Conservation (phyloP, 2,797 vertebrate species). For the Thalassophryne amazonica region DNA sequence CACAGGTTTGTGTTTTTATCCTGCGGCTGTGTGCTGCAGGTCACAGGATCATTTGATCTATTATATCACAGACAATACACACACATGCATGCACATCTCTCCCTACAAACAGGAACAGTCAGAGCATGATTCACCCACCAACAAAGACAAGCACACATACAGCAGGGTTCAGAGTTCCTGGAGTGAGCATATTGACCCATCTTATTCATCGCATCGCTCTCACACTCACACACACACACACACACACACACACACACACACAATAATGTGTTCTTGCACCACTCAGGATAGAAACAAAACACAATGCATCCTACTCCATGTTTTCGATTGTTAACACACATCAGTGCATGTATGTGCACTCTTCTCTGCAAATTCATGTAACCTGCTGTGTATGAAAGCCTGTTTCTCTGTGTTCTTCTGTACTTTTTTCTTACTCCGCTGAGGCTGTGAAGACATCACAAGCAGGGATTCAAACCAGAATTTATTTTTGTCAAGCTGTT, state of each 20-base stretch:
- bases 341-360: too few species aligned
- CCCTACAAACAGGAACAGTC: slow-evolving; percentile 37
- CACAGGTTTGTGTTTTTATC: slow-evolving; percentile 25
- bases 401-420: too few species aligned
- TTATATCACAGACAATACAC: slow-evolving; percentile 38
- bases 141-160: slow-evolving; percentile 25
- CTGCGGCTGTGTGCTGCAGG: slow-evolving; percentile 27
- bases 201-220: slow-evolving; percentile 29
- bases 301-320: too few species aligned
- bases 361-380: too few species aligned
- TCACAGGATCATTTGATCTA: slow-evolving; percentile 46
- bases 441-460: slow-evolving; percentile 19
- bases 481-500: too few species aligned
- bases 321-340: too few species aligned
- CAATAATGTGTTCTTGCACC: too few species aligned
- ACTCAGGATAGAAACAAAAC: too few species aligned
- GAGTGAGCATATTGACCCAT: slow-evolving; percentile 52
- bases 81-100: slow-evolving; percentile 19
- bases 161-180: slow-evolving; percentile 26
- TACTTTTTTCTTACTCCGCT: background rate
- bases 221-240: background rate
- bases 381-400: too few species aligned
- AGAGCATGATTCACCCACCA: slow-evolving; percentile 52
- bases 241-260: background rate
- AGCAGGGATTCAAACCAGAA: too few species aligned